Conservation (phyloP, 2,888 invertebrate species). For the Clivina fossor region DNA sequence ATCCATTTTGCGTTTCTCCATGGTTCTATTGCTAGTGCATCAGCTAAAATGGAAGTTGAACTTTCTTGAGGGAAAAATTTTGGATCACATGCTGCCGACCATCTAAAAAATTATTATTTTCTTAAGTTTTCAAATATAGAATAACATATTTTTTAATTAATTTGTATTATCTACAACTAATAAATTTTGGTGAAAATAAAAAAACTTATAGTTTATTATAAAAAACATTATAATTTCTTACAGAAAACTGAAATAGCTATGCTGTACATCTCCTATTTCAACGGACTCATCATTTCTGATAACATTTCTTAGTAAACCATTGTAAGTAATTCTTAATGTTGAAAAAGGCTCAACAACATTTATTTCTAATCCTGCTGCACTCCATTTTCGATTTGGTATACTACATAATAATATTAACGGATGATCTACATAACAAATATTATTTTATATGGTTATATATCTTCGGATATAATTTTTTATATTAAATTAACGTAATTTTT, state of each 20-base stretch:
- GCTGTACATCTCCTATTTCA: slow-evolving; percentile 50
- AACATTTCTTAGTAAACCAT: slow-evolving; percentile 64
- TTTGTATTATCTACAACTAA: background rate
- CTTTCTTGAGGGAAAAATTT: slow-evolving; percentile 60
- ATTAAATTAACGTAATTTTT: slow-evolving; percentile 1
- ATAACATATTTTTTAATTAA: background rate
- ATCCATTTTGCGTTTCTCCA: slow-evolving; percentile 64
- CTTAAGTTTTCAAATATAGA: background rate
- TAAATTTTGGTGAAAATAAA: too few species aligned
- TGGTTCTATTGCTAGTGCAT: slow-evolving; percentile 59
- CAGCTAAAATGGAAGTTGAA: slow-evolving; percentile 57
- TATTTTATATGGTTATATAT: background rate
- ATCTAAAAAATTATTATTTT: slow-evolving; percentile 53
- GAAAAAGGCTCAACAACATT: slow-evolving; percentile 63
- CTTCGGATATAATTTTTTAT: background rate
- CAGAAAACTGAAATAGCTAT: slow-evolving; percentile 63
- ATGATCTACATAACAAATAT: slow-evolving; percentile 52
- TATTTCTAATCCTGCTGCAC: slow-evolving; percentile 62
- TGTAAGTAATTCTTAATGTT: slow-evolving; percentile 66
- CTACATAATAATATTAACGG: slow-evolving; percentile 57
- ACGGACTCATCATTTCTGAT: slow-evolving; percentile 46
- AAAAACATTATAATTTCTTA: slow-evolving; percentile 51
- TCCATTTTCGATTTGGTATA: slow-evolving; percentile 58
- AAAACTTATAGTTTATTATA: background rate
- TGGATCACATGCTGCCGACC: slow-evolving; percentile 56